A percentile compares a stretch with the other conserved stretches of the same genome.
Evolutionary conservation across 2,888 invertebrate genomes (phyloP).

Genomic region (Tachina fera): DNA sequence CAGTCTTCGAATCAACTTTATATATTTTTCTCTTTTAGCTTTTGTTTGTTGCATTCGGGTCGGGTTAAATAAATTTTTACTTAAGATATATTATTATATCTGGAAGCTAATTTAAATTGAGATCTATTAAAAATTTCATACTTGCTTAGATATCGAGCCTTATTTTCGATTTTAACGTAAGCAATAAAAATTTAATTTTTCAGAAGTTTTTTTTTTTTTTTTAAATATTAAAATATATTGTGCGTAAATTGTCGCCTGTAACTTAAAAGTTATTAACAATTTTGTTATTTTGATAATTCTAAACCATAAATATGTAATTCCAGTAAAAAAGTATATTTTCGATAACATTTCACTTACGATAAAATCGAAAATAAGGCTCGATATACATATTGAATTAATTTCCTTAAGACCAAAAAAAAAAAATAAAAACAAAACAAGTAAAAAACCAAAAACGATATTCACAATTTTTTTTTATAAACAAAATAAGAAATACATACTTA

Average conservation of each 20-base stretch:
- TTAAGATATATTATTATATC: neutral
- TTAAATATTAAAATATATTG: too few relatives aligned
- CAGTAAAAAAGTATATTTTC: too few relatives aligned
- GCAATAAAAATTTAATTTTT: too few relatives aligned
- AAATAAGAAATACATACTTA: constrained; percentile 5
- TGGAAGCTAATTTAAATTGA: constrained; percentile 1
- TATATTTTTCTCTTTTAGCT: neutral
- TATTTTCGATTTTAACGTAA: too few relatives aligned
- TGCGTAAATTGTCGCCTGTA: too few relatives aligned
- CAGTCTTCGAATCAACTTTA: neutral
- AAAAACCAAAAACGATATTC: constrained; percentile 31
- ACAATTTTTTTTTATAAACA: constrained; percentile 54
- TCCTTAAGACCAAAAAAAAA: constrained; percentile 32
- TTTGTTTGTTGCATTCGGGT: neutral
- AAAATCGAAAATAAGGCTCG: too few relatives aligned
- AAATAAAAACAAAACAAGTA: too few relatives aligned
- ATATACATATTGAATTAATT: constrained; percentile 19
- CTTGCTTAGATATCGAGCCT: neutral
- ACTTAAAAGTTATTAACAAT: too few relatives aligned
- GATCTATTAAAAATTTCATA: neutral
- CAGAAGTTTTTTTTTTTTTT: too few relatives aligned
- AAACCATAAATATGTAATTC: too few relatives aligned
- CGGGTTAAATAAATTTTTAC: neutral
- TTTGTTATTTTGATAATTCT: too few relatives aligned
- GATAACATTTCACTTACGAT: too few relatives aligned